Evolutionary conservation across 2,113 vertebrate species (phyloP).

Genomic region (Nyctereutes procyonoides): DNA sequence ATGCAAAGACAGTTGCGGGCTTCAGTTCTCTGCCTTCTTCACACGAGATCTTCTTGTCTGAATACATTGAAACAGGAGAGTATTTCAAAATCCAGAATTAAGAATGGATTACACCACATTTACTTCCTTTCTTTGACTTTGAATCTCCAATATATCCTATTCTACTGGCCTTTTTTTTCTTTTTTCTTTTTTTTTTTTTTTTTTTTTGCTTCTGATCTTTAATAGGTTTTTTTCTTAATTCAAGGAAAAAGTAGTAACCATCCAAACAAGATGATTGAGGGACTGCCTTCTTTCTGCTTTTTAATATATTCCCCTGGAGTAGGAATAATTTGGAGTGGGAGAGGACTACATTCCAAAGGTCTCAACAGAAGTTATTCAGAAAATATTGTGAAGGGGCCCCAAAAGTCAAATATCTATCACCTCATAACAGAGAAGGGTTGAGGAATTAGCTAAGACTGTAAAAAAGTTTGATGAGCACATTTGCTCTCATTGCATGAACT

Average conservation of each 20-base stretch:
- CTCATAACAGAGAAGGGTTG: not conserved
- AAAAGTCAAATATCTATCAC: not conserved
- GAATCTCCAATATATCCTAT: not conserved
- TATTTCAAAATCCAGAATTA: not conserved
- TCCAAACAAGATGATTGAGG: not conserved
- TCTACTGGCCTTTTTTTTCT: not conserved
- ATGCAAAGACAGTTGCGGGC: not conserved
- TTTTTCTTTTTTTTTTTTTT: not conserved
- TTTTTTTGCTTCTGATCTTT: slow-evolving; percentile 25
- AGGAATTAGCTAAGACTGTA: not conserved
- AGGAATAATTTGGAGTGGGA: not conserved
- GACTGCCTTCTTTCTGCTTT: not conserved
- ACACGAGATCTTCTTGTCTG: not conserved
- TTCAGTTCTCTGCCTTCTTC: not conserved
- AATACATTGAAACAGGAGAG: not conserved
- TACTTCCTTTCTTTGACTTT: not conserved
- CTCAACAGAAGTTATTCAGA: not conserved
- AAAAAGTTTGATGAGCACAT: not conserved
- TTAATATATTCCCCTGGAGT: not conserved
- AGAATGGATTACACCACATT: not conserved
- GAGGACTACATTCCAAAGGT: not conserved
- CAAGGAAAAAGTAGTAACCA: not conserved
- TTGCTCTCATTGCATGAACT: not conserved
- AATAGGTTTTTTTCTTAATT: not conserved
- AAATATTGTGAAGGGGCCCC: not conserved